These are phyloP conservation scores for Pachycephus smyrnensis DNA, from an alignment of 2,888 invertebrate genomes.

Conservation along the genomic window DNA sequence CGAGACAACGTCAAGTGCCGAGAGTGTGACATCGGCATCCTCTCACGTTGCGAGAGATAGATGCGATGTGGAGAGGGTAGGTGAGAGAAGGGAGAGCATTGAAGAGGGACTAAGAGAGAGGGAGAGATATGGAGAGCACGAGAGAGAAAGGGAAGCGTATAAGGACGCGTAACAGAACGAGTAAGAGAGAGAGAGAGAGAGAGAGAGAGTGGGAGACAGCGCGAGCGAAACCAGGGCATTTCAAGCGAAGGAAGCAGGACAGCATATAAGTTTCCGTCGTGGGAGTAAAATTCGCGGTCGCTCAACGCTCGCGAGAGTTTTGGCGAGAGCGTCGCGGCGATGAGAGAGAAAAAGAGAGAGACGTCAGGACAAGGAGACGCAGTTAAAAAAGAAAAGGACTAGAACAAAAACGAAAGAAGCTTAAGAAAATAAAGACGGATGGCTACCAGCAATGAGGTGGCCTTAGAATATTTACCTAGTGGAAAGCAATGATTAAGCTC, in stretches of 20 bases:
- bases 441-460: not conserved
- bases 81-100: constrained; percentile 8
- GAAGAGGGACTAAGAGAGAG: not conserved
- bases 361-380: not conserved
- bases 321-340: not conserved
- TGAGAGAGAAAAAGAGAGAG: not conserved
- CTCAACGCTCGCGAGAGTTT: not conserved
- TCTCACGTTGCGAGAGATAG: constrained; percentile 22
- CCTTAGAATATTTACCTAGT: not conserved
- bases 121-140: not conserved
- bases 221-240: not conserved
- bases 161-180: not conserved
- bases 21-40: constrained; percentile 8
- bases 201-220: not conserved
- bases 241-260: not conserved
- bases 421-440: not conserved
- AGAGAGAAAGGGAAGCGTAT: not conserved
- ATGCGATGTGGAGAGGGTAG: constrained; percentile 18
- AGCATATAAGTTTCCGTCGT: not conserved
- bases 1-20: constrained; percentile 9
- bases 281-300: not conserved
- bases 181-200: not conserved
- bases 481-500: not conserved
- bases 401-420: not conserved
- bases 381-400: not conserved